Evolutionary conservation across 2,113 vertebrate species (phyloP), one percentile per base, ranked within the genome.

Genomic region (Halcyon malimbica): DNA sequence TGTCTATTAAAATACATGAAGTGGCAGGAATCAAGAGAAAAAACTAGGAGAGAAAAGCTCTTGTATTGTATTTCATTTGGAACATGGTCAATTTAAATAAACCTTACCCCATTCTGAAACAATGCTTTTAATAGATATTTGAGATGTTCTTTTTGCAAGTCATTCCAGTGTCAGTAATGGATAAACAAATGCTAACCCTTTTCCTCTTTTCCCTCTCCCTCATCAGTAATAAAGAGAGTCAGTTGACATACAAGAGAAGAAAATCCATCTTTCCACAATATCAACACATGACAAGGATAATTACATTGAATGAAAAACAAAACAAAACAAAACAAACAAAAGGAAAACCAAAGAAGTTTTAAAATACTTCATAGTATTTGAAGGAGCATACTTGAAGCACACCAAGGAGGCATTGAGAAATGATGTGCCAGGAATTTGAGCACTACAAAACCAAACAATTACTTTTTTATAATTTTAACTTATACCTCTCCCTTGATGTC

Each of bases 131-230:
- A 70, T 80, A 81, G 2, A 16, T 50, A n/a, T 57, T 74, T 65
- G 23, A 88, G 17, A 37, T 31, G 10, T 41, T 70, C 10, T 83
- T 19, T 70, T 60, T 3, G 2, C 19, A 60, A 64, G 60, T 65
- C 5, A 13, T 25, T 10, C n/a, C 1, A 1, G 33, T 87, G 33
- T 62, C 33, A 46, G 54, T 37, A 76, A 39, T 12, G 7, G 6
- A 19, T 50, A 81, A 87, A 83, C 9, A 92, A 83, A 54, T 16
- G 8, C 10, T 75, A 69, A 79, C 8, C 9, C 11, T 69, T 62
- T 87, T 57, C 13, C 46, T 67, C 17, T 15, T 7, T 39, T 0
- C 0, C 6, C 2, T 82, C 31, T 75, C 10, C 17, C 41, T 75
- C 26, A 33, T 15, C 9, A 31, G 7, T 59, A 33, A 56, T 31